A percentile compares a stretch with the other conserved stretches of the same genome.
phyloP scores from a whole-genome alignment of 2,888 invertebrate species.

The Bombyx huttoni region DNA sequence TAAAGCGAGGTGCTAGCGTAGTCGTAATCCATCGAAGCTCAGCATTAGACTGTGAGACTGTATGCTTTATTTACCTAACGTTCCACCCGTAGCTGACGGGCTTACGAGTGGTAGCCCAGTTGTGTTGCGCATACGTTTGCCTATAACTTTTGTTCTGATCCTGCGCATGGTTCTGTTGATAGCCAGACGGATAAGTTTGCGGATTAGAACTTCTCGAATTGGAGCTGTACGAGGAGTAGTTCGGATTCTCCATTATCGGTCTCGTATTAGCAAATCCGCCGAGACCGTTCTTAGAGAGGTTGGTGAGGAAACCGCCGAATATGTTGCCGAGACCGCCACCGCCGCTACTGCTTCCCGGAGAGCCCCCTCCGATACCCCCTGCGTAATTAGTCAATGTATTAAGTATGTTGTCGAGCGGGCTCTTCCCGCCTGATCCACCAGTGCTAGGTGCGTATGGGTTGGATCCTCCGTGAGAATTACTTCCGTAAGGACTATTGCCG shows the following conservation, averaged over 20 bases:
- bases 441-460: conserved; percentile 16
- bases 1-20: conserved; percentile 7
- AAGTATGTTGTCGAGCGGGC: conserved; percentile 34
- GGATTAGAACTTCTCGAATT: conserved; percentile 52
- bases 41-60: conserved; percentile 21
- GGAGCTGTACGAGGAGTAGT: conserved; percentile 45
- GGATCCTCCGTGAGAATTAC: conserved; percentile 6
- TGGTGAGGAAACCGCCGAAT: conserved; percentile 48
- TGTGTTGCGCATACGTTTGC: conserved; percentile 34
- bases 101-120: conserved; percentile 37
- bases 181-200: conserved; percentile 54
- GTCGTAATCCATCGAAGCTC: conserved; percentile 14
- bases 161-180: conserved; percentile 38
- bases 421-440: conserved; percentile 5
- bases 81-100: conserved; percentile 61
- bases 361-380: conserved; percentile 21
- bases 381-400: conserved; percentile 41
- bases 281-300: conserved; percentile 44
- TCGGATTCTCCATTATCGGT: conserved; percentile 60
- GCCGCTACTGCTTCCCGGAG: conserved; percentile 16
- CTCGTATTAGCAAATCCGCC: conserved; percentile 50
- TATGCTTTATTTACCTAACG: conserved; percentile 52
- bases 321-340: conserved; percentile 40
- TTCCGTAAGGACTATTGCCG: conserved; percentile 16
- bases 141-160: conserved; percentile 49